A percentile compares a stretch with the other conserved stretches of the same genome.
phyloP scores from a whole-genome alignment of 2,113 vertebrate genomes.

The Acrocephalus arundinaceus region DNA sequence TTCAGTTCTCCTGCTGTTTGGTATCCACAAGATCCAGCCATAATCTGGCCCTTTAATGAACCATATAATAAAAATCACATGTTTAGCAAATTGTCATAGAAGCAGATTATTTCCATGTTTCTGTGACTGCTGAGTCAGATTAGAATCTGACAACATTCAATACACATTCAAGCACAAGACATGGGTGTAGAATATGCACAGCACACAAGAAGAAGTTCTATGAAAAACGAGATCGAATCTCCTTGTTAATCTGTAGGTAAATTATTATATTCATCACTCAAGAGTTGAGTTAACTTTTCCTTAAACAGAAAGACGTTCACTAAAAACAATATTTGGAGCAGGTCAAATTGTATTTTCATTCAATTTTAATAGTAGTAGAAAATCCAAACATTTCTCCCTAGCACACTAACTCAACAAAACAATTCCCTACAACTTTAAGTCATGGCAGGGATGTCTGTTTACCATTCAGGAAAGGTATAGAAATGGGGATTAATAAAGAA shows the following conservation, averaged over 20 bases:
- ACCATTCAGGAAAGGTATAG: not conserved
- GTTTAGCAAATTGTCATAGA: not conserved
- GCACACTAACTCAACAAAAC: not conserved
- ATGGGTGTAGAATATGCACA: accelerated
- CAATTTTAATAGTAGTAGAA: not conserved
- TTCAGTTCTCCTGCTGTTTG: not conserved
- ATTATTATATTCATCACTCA: not conserved
- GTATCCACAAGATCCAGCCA: not conserved
- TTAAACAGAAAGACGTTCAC: not conserved
- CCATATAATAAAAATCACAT: not conserved
- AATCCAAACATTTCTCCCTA: not conserved
- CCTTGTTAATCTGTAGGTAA: not conserved
- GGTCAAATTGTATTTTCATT: not conserved
- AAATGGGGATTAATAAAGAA: not conserved
- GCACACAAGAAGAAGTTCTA: not conserved
- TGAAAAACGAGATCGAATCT: not conserved
- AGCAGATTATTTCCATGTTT: not conserved
- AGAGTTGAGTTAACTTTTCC: not conserved
- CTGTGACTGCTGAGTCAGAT: not conserved
- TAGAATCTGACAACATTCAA: not conserved
- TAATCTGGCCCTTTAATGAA: not conserved
- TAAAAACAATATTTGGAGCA: not conserved
- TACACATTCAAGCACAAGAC: not conserved
- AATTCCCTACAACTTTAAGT: not conserved
- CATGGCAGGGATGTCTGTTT: not conserved